Evolutionary conservation across 92 coral and sea anemone genomes (phyloP).

Genomic region (Palythoa grandis): DNA sequence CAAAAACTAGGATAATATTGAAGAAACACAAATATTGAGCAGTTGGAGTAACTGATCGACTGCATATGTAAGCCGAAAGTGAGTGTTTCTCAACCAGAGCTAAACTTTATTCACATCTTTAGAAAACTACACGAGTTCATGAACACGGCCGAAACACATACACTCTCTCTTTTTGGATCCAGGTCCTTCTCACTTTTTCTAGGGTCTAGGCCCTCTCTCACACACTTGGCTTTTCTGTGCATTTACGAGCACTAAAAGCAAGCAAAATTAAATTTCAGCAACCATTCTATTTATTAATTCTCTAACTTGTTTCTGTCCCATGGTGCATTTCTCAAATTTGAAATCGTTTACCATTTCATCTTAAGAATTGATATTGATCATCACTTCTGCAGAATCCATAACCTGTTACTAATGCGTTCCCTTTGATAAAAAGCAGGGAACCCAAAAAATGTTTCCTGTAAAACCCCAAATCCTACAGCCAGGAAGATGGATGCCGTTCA

Average conservation of each 20-base stretch:
- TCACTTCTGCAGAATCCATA: neutral
- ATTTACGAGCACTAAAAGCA: neutral
- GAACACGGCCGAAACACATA: no score
- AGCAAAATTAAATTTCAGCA: neutral
- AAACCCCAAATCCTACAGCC: no score
- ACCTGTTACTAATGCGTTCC: neutral
- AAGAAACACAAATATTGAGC: neutral
- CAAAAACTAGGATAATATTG: neutral
- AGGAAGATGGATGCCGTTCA: no score
- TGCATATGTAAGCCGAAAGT: neutral
- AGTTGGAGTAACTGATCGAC: neutral
- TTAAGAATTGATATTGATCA: neutral
- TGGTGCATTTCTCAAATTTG: neutral
- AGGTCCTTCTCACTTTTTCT: no score
- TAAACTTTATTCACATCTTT: no score
- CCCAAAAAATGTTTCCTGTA: no score
- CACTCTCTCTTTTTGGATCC: no score
- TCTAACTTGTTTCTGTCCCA: neutral
- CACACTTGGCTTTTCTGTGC: neutral
- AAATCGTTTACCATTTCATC: neutral
- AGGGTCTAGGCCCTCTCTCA: no score
- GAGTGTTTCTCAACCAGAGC: no score
- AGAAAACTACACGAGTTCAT: no score
- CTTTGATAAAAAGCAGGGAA: neutral
- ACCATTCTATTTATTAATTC: neutral